Evolutionary conservation across 2,888 invertebrate species (phyloP), one percentile per base, ranked within the genome.

Genomic region (Pyrgus malvae): DNA sequence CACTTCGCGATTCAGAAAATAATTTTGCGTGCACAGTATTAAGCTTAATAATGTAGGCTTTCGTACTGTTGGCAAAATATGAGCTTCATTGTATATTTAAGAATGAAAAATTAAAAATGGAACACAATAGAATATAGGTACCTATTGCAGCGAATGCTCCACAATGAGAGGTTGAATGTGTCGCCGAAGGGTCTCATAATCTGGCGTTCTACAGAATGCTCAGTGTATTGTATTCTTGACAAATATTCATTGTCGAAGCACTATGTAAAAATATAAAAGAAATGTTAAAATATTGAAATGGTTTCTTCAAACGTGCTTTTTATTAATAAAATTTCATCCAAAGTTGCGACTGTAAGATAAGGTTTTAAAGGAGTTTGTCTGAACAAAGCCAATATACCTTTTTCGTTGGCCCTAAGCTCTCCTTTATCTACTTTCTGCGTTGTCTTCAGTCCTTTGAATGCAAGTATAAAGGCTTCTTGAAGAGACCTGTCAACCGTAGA

Each of bases 71-170:
- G 29, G 35, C 16, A 42, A 42, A 48, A 48, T 3, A 44, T 27
- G 42, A 45, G 37, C 21, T 38, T 38, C 44, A 53, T 44, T 37
- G 37, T 37, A 38, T 21, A 35, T 3, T 9, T 23, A 29, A 37
- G 44, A 53, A 53, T 45, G 53, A 31, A 53, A 45, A 45, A 27
- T 53, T 45, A 45, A n/a, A 38, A 53, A 53, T 38, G 31, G 23
- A 46, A 38, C 31, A 45, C 53, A 45, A 53, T 45, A 31, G 38
- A 31, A 41, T 33, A 31, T 35, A 35, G n/a, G n/a, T 37, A 37
- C n/a, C 37, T 45, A 45, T 45, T 53, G 12, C 38, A 29, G 29
- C 38, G 44, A 45, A 53, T 16, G 14, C 29, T 45, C 14, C 51
- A 53, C 51, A 45, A 53, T 45, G 27, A 44, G 44, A 45, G 44